phyloP scores from a whole-genome alignment of 2,113 vertebrate species.

The Rattus norvegicus region DNA sequence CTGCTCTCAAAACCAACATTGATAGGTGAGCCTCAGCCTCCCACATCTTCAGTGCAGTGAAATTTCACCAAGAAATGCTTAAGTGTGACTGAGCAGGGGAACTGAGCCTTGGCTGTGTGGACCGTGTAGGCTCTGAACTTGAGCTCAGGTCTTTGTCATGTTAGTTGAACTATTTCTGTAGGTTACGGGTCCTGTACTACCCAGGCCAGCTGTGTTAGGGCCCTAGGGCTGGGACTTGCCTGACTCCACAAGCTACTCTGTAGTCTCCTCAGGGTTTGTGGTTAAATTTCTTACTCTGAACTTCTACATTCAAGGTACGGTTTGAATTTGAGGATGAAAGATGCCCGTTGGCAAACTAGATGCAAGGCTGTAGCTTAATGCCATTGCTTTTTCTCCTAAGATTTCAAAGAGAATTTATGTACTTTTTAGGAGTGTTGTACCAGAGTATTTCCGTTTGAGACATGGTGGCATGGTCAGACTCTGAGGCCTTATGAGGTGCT shows the following conservation, averaged over 20 bases:
- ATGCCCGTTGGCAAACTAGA: not conserved
- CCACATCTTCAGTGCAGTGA: not conserved
- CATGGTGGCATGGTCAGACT: no score
- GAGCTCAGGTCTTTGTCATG: not conserved
- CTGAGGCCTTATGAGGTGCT: no score
- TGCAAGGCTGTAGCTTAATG: not conserved
- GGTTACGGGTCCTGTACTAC: not conserved
- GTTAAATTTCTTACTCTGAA: not conserved
- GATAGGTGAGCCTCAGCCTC: not conserved
- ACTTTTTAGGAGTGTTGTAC: not conserved
- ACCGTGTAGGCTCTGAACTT: not conserved
- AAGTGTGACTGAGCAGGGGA: not conserved
- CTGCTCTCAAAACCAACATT: not conserved
- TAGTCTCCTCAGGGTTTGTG: not conserved
- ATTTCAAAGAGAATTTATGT: no score
- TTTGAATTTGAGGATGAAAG: not conserved
- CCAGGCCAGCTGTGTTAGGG: not conserved
- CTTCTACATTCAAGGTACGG: constrained; percentile 29
- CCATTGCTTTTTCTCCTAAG: not conserved
- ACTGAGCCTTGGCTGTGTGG: not conserved
- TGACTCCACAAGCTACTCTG: not conserved
- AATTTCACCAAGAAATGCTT: not conserved
- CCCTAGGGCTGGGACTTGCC: not conserved
- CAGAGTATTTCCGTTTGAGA: not conserved
- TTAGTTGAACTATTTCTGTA: not conserved